Evolutionary conservation across 2,888 invertebrate genomes (phyloP), one percentile per base, ranked within the genome.

Genomic region (Anticlea derivata): DNA sequence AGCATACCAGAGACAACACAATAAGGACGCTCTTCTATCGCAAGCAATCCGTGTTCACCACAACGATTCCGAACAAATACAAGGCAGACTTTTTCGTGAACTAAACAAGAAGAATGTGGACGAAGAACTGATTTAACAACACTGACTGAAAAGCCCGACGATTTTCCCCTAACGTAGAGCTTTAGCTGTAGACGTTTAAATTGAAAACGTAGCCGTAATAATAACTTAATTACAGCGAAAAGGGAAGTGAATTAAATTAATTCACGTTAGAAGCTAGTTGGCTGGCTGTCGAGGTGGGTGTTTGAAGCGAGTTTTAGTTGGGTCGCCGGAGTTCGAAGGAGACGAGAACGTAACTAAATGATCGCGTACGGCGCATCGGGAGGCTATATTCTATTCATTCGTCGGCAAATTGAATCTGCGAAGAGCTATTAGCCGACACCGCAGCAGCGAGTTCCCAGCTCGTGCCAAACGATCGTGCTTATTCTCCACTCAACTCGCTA

Each of bases 381-480:
- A 81, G 81, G 79, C 76, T 83, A 80, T 81, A 79, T 78, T 83
- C 85, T 83, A 83, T 88, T 83, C 79, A 83, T 88, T 83, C 79
- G 81, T 76, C 72, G 74, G 79, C 78, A 87, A 87, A 88, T 88
- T 87, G 83, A 88, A 88, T 87, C 82, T 85, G 83, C 75, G 81
- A 84, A 80, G 83, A 85, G 84, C 86, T 86, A 87, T 88, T 86
- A 88, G 85, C 80, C 75, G 79, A 80, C 83, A 85, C 85, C 82
- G 74, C 83, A 80, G 74, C 83, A 80, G 78, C 73, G 73, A 66
- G 70, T 69, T 72, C 72, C 69, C 68, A 71, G 71, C 73, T 73
- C 78, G 77, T 78, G 80, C 78, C 81, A 83, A 78, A 78, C 75
- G 79, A 82, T 76, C 80, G 73, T 74, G 78, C 75, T 78, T 76